Evolutionary conservation across 2,888 invertebrate species (phyloP), one percentile per base, ranked within the genome.

Genomic region (Catocala nupta): DNA sequence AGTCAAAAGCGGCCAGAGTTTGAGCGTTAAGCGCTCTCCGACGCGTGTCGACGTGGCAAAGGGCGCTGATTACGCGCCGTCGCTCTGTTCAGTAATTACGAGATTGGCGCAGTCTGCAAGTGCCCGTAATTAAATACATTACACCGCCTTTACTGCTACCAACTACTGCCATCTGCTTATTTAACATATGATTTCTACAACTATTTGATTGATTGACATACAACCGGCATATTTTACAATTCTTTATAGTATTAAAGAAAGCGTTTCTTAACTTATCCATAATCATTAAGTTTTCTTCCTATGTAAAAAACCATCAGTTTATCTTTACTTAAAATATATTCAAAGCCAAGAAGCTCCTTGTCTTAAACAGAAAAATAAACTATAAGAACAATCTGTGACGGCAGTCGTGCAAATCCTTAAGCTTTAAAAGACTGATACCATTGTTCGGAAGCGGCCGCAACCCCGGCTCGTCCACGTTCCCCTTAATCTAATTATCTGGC

Each of bases 401-500:
- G 81, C 81, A 84, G 81, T 81, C 80, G 84, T 82, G 85, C 82
- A 86, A 87, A 87, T 87, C 85, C 83, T 70, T 85, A 84, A 83
- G 86, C 86, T 86, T 87, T 84, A 83, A 83, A 75, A 85, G 85
- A 82, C 79, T 86, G 87, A 89, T 88, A 87, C 84, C 82, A 89
- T 90, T 91, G 90, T 91, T 87, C 83, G 78, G 76, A 78, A 81
- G 80, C 82, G 78, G 80, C 83, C 84, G 85, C 85, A 85, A 87
- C 83, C 85, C 81, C 81, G 83, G 80, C 83, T 81, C 86, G 85
- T 81, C 90, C 84, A 80, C 86, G 83, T 87, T 88, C 87, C 88
- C 88, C 89, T 89, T 90, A 91, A 92, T 90, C 90, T 91, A 92
- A 91, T 92, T 92, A 89, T 89, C 89, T 89, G 88, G 87, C 90